Evolutionary conservation across 2,888 invertebrate species (phyloP).

Genomic region (Phaedon cochleariae): DNA sequence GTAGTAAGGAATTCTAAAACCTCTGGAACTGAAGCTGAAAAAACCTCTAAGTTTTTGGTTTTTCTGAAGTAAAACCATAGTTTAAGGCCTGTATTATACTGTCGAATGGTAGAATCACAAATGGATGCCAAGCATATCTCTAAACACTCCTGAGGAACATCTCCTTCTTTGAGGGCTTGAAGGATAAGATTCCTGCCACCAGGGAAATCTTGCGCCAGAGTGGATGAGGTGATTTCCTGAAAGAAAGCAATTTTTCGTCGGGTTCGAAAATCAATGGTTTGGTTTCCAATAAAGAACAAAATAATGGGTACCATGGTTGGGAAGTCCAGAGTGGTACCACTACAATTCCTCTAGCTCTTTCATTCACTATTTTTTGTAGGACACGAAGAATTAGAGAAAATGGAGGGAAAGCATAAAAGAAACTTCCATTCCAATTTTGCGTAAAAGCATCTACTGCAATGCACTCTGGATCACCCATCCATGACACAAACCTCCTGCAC

Average conservation of each 20-base stretch:
- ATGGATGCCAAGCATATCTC: slow-evolving; percentile 2
- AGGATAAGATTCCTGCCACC: no score
- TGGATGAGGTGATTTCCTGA: no score
- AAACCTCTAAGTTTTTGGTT: not conserved
- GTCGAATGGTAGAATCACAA: not conserved
- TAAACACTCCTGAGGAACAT: not conserved
- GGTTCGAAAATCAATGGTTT: not conserved
- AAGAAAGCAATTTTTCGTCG: no score
- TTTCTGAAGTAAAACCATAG: not conserved
- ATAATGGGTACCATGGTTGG: not conserved
- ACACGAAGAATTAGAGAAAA: not conserved
- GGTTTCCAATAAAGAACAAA: not conserved
- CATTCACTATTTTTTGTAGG: not conserved
- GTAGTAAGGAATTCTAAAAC: no score
- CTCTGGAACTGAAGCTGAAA: not conserved
- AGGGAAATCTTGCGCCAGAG: no score
- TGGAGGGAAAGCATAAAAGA: not conserved
- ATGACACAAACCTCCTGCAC: not conserved
- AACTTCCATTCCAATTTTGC: not conserved
- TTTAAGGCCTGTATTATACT: slow-evolving; percentile 2
- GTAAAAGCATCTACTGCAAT: not conserved
- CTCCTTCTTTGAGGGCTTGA: slow-evolving; percentile 1
- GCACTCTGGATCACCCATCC: not conserved
- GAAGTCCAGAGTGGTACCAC: not conserved
- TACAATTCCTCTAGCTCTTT: not conserved